Percentiles rank a stretch among this genome's conserved stretches.
These are phyloP conservation scores for Centruroides vittatus DNA, from an alignment of 1,140 invertebrate species.

Conservation along the genomic window DNA sequence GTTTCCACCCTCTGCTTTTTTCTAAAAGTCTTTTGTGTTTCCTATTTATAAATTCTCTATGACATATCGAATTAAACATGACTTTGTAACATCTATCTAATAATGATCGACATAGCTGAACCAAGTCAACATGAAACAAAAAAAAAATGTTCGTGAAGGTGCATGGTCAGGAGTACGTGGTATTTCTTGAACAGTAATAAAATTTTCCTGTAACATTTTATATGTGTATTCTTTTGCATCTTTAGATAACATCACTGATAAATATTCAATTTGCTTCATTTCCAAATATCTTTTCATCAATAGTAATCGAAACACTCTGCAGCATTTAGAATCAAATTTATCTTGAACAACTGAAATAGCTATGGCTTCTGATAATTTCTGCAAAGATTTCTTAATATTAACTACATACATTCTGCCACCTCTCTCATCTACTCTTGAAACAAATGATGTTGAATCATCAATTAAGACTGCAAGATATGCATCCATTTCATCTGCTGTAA, in stretches of 20 bases:
- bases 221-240: constrained; percentile 73
- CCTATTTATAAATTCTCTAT: constrained; percentile 42
- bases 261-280: constrained; percentile 71
- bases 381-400: constrained; percentile 45
- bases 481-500: constrained; percentile 42
- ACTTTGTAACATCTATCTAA: constrained; percentile 60
- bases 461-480: constrained; percentile 61
- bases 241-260: constrained; percentile 75
- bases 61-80: constrained; percentile 50
- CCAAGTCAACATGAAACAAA: constrained; percentile 57
- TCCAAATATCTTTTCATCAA: constrained; percentile 61
- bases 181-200: constrained; percentile 47
- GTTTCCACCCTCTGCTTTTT: constrained; percentile 64
- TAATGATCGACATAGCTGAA: constrained; percentile 51
- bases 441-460: constrained; percentile 54
- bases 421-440: constrained; percentile 55
- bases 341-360: constrained; percentile 62
- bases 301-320: constrained; percentile 68
- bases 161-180: constrained; percentile 38
- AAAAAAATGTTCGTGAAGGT: constrained; percentile 51
- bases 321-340: constrained; percentile 67
- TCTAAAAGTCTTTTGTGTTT: constrained; percentile 59
- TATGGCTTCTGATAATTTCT: constrained; percentile 47
- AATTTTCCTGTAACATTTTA: constrained; percentile 62
- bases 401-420: constrained; percentile 60